These are phyloP conservation scores for Catocala nupta DNA, from an alignment of 2,888 invertebrate species.

Conservation along the genomic window DNA sequence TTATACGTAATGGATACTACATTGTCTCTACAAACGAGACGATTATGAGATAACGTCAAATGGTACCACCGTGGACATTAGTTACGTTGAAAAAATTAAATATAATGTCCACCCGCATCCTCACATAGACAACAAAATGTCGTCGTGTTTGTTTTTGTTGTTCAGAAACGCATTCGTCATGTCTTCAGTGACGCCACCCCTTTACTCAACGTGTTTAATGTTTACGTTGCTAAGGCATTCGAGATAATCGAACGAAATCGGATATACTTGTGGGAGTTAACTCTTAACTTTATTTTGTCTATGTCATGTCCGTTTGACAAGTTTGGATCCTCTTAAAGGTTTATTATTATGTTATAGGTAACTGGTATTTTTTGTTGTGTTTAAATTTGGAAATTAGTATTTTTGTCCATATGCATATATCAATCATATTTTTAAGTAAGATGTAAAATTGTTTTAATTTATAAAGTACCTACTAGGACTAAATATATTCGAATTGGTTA, in stretches of 20 bases:
- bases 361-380: slow-evolving; percentile 4
- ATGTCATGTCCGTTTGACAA: slow-evolving; percentile 29
- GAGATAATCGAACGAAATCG: slow-evolving; percentile 49
- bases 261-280: slow-evolving; percentile 40
- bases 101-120: slow-evolving; percentile 66
- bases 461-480: too few species aligned
- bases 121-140: slow-evolving; percentile 57
- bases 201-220: slow-evolving; percentile 31
- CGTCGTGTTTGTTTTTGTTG: slow-evolving; percentile 75
- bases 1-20: background rate
- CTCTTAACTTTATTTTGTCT: slow-evolving; percentile 32
- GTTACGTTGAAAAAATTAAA: slow-evolving; percentile 65
- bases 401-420: background rate
- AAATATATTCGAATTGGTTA: too few species aligned
- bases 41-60: slow-evolving; percentile 41
- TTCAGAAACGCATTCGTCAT: slow-evolving; percentile 71
- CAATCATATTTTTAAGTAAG: background rate
- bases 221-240: slow-evolving; percentile 26
- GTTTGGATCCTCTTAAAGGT: slow-evolving; percentile 12
- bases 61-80: slow-evolving; percentile 47
- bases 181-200: slow-evolving; percentile 46
- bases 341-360: slow-evolving; percentile 11
- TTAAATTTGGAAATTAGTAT: background rate
- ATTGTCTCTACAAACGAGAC: slow-evolving; percentile 18
- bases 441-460: too few species aligned